Evolutionary conservation across 2,797 vertebrate genomes (phyloP), one percentile per base, ranked within the genome.

Genomic region (Sebastes hubbsi): DNA sequence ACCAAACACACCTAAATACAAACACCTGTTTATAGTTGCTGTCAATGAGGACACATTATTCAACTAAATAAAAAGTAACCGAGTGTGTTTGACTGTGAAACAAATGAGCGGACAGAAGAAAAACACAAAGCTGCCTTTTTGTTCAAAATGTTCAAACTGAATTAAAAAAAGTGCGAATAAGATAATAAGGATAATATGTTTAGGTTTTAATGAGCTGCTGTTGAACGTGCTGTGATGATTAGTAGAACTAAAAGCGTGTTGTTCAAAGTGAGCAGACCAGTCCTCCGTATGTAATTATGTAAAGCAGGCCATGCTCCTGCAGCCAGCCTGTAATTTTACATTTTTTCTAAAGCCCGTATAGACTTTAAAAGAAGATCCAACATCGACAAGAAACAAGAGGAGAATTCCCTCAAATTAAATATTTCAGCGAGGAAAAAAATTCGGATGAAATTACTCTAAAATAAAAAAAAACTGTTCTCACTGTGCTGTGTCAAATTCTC

Each of bases 141-240:
- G 64, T 82, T n/a, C 36, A 74, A 87, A 92, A 88, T 82, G 46
- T 59, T 68, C 10, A 63, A 67, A 42, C 29, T 1, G 42, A 76
- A 88, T 20, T 1, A 27, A 1, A 8, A 54, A 87, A 91, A 91
- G 8, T 52, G 81, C 72, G 86, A 93, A 93, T 93, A 93, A 93
- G 66, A 84, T 89, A 93, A 94, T 91, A 93, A 63, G 68, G 75
- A 92, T 86, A 92, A 91, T 91, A 88, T 88, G 75, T 78, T 73
- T 59, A 67, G 69, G 42, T 81, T 88, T 88, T 78, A 91, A 88
- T 88, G 77, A 88, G 84, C 78, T 18, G 81, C 73, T 86, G 83
- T 78, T 72, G 80, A n/a, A 52, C 68, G 22, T 1, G 71, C 77
- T 91, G 72, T 6, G 87, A 72, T 76, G 87, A 90, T 84, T 18